phyloP scores from a whole-genome alignment of 35 echinoderm and acorn worm genomes.

The Lytechinus pictus region DNA sequence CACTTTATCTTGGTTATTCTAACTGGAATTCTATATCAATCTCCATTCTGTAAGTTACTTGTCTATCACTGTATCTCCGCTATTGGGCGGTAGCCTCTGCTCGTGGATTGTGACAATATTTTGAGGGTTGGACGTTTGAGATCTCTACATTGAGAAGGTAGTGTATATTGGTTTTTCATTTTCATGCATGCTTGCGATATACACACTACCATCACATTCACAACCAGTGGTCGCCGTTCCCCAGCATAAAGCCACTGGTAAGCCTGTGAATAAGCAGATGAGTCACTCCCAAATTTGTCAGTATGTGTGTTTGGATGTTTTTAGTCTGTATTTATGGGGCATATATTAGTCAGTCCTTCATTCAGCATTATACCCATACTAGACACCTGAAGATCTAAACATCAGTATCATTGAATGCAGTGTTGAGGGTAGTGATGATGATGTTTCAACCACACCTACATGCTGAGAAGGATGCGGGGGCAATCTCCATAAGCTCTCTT shows the following conservation, averaged over 20 bases:
- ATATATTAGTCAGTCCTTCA: not conserved
- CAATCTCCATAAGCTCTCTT: not conserved
- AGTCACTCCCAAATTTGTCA: not conserved
- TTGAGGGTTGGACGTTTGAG: not conserved
- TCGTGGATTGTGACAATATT: not conserved
- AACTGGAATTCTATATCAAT: not conserved
- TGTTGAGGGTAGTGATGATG: not conserved
- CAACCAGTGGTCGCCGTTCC: not conserved
- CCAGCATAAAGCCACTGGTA: not conserved
- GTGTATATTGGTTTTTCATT: slow-evolving; percentile 13
- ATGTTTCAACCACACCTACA: not conserved
- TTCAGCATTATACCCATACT: not conserved
- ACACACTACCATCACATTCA: not conserved
- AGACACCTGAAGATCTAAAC: not conserved
- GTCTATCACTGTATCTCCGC: not conserved
- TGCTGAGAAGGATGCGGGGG: not conserved
- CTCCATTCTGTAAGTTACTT: not conserved
- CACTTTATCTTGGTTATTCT: not conserved
- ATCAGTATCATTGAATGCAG: not conserved
- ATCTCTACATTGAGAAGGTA: not conserved
- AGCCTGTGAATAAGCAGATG: not conserved
- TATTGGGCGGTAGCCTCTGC: not conserved
- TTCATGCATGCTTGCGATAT: not conserved
- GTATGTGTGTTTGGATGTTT: slow-evolving; percentile 11
- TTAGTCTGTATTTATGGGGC: not conserved